A percentile compares a stretch with the other conserved stretches of the same genome.
These are phyloP conservation scores for Himalopsyche phryganea DNA, from an alignment of 1,140 invertebrate species.

Conservation along the genomic window DNA sequence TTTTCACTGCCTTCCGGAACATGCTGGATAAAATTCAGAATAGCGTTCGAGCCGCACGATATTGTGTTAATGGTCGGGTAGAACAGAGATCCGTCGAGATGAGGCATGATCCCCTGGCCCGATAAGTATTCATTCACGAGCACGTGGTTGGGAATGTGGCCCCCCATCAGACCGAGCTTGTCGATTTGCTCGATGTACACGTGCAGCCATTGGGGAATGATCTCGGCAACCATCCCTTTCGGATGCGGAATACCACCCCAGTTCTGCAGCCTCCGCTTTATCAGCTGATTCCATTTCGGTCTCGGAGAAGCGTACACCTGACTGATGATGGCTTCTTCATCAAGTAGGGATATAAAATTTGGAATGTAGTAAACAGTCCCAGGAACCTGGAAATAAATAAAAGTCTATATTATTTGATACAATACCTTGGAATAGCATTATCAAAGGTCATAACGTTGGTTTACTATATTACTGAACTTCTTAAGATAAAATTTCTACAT, in stretches of 20 bases:
- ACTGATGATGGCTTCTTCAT: slow-evolving; percentile 73
- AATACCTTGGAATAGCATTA: too few species aligned
- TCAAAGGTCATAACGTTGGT: too few species aligned
- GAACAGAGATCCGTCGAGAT: slow-evolving; percentile 92
- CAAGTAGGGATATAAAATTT: slow-evolving; percentile 80
- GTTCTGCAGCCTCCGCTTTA: slow-evolving; percentile 88
- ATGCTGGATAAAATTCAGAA: slow-evolving; percentile 78
- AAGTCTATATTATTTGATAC: not conserved
- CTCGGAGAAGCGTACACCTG: slow-evolving; percentile 78
- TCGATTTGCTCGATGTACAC: slow-evolving; percentile 71
- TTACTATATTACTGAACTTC: too few species aligned
- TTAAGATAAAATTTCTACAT: too few species aligned
- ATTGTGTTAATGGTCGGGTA: slow-evolving; percentile 91
- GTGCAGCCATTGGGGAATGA: slow-evolving; percentile 81
- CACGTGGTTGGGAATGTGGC: slow-evolving; percentile 87
- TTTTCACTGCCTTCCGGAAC: slow-evolving; percentile 16
- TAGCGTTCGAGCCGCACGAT: slow-evolving; percentile 82
- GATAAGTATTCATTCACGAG: slow-evolving; percentile 94
- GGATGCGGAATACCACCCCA: slow-evolving; percentile 92
- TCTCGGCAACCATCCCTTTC: slow-evolving; percentile 93
- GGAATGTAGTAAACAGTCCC: slow-evolving; percentile 81
- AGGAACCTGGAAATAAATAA: slow-evolving; percentile 57
- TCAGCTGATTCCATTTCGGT: slow-evolving; percentile 94
- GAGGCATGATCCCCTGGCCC: slow-evolving; percentile 92
- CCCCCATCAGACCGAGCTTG: slow-evolving; percentile 69